Conservation (phyloP, 1,140 invertebrate genomes). For the Lordiphosa clarofinis region DNA sequence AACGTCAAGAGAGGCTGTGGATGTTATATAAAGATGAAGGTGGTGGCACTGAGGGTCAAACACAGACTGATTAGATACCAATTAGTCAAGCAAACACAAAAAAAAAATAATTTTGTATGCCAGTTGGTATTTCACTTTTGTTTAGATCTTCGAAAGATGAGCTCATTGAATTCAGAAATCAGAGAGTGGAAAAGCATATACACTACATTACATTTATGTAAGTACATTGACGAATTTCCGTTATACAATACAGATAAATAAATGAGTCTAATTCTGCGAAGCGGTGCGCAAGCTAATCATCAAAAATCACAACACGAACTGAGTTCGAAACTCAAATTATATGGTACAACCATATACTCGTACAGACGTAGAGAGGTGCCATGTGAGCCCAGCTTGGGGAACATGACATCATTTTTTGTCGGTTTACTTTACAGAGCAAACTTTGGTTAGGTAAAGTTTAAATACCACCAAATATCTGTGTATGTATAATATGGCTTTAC, state of each 20-base stretch:
- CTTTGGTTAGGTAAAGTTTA: slow-evolving; percentile 13
- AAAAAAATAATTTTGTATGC: neutral
- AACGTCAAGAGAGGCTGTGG: slow-evolving; percentile 22
- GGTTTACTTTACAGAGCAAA: slow-evolving; percentile 30
- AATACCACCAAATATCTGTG: slow-evolving; percentile 5
- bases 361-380: slow-evolving; percentile 12
- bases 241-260: slow-evolving; percentile 29
- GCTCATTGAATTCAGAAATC: slow-evolving; percentile 32
- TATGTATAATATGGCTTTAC: slow-evolving; percentile 5
- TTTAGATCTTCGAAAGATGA: slow-evolving; percentile 36
- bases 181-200: slow-evolving; percentile 14
- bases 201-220: neutral
- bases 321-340: slow-evolving; percentile 32
- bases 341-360: slow-evolving; percentile 17
- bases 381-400: slow-evolving; percentile 45
- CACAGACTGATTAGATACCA: slow-evolving; percentile 48
- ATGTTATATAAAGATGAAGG: slow-evolving; percentile 18
- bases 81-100: slow-evolving; percentile 40
- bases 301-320: slow-evolving; percentile 41
- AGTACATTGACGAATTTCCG: slow-evolving; percentile 50
- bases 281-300: slow-evolving; percentile 59
- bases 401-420: slow-evolving; percentile 60
- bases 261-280: slow-evolving; percentile 37
- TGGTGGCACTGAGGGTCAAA: slow-evolving; percentile 62
- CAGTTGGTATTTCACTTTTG: neutral